Evolutionary conservation across 2,113 vertebrate species (phyloP).

Genomic region (Cricetomys ansorgei): DNA sequence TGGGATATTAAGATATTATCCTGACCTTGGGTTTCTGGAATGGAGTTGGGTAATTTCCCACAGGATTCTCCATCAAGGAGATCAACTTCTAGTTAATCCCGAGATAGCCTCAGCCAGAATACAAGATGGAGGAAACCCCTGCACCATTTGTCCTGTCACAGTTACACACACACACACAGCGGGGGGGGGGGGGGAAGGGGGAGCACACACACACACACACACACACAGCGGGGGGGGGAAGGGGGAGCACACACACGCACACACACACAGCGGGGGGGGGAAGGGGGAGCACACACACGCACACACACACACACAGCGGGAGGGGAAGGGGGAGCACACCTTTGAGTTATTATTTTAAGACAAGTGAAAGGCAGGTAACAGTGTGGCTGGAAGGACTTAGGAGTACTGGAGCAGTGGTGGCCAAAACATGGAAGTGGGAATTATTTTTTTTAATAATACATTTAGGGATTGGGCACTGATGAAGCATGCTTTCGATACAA

Average conservation of each 20-base stretch:
- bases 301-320: too few relatives aligned
- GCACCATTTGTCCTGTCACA: not conserved
- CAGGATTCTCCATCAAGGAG: not conserved
- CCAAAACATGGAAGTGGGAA: not conserved
- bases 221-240: too few relatives aligned
- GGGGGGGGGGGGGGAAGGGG: too few relatives aligned
- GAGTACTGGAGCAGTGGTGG: accelerated
- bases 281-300: too few relatives aligned
- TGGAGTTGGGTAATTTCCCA: not conserved
- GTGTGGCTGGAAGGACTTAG: not conserved
- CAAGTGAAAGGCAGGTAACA: too few relatives aligned
- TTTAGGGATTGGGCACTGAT: not conserved
- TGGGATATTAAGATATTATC: too few relatives aligned
- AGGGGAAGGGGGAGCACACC: too few relatives aligned
- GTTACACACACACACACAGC: not conserved
- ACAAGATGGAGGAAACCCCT: not conserved
- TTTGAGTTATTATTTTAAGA: not conserved
- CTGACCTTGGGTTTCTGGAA: not conserved
- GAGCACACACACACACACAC: too few relatives aligned
- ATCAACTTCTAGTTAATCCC: not conserved
- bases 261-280: too few relatives aligned
- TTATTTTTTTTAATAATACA: not conserved
- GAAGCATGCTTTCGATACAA: not conserved
- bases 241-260: too few relatives aligned
- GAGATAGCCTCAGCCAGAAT: not conserved